A percentile compares a stretch with the other conserved stretches of the same genome.
phyloP scores from a whole-genome alignment of 2,113 vertebrate species.

The Capreolus pygargus region DNA sequence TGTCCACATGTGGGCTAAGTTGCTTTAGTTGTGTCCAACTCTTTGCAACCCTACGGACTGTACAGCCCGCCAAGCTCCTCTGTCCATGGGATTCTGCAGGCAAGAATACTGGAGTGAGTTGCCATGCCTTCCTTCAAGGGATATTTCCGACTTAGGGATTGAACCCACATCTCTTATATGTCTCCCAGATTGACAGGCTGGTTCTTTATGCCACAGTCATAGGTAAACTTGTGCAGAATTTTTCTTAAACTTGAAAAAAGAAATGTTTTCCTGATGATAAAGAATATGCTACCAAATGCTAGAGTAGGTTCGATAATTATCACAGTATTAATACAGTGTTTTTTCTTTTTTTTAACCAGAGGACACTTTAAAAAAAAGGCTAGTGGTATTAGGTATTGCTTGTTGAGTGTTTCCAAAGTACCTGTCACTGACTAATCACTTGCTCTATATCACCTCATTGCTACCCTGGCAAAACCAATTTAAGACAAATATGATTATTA shows the following conservation, averaged over 20 bases:
- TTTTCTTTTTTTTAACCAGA: not conserved
- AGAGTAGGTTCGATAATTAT: not conserved
- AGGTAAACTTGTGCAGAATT: not conserved
- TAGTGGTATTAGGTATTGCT: not conserved
- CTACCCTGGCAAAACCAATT: not conserved
- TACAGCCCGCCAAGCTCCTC: not conserved
- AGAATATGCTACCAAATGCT: not conserved
- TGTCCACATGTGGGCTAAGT: not conserved
- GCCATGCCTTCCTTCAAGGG: not conserved
- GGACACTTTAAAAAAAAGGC: not conserved
- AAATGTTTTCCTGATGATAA: conserved; percentile 1
- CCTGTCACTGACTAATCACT: not conserved
- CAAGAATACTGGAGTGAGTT: not conserved
- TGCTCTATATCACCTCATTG: not conserved
- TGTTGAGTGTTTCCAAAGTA: not conserved
- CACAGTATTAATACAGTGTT: not conserved
- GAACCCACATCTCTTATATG: not conserved
- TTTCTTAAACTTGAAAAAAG: not conserved
- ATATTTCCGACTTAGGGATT: not conserved
- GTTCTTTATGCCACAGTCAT: not conserved
- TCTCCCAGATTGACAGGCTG: not conserved
- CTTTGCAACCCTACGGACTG: not conserved
- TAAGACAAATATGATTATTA: not conserved
- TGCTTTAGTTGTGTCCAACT: not conserved
- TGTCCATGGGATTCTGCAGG: not conserved